Percentiles rank a stretch among this genome's conserved stretches.
These are phyloP conservation scores for Neogale vison DNA, from an alignment of 2,113 vertebrate species.

Conservation along the genomic window DNA sequence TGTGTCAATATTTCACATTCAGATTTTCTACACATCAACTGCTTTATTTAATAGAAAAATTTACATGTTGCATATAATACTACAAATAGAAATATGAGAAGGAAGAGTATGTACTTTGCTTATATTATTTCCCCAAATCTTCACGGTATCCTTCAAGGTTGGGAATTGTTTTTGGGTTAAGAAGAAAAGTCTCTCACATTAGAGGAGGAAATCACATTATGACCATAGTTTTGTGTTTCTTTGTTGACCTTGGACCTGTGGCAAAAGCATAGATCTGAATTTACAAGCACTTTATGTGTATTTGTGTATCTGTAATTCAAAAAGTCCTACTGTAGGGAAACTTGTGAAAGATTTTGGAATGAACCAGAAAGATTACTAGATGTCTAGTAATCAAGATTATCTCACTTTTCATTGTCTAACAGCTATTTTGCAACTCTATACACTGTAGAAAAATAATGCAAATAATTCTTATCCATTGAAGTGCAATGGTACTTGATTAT, in stretches of 20 bases:
- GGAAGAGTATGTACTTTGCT: background rate
- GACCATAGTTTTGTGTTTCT: background rate
- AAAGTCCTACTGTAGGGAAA: background rate
- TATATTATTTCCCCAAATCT: background rate
- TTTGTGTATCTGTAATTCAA: background rate
- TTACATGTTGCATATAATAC: background rate
- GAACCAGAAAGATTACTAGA: background rate
- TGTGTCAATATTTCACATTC: constrained; percentile 22
- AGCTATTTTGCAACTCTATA: background rate
- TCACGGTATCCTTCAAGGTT: background rate
- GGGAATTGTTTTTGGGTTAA: background rate
- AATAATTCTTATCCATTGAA: background rate
- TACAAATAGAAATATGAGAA: background rate
- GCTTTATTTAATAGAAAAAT: background rate
- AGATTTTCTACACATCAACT: background rate
- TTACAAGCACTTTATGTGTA: background rate
- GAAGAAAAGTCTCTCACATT: background rate
- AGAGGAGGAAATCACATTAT: background rate
- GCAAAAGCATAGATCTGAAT: background rate
- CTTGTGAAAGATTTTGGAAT: constrained; percentile 1
- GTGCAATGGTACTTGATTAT: background rate
- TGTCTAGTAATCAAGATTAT: background rate
- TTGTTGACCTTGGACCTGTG: background rate
- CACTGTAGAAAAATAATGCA: background rate
- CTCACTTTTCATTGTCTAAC: background rate